A percentile compares a stretch with the other conserved stretches of the same genome.
Conservation (phyloP, 53 echinoderm and acorn worm species). For the Paracentrotus lividus region DNA sequence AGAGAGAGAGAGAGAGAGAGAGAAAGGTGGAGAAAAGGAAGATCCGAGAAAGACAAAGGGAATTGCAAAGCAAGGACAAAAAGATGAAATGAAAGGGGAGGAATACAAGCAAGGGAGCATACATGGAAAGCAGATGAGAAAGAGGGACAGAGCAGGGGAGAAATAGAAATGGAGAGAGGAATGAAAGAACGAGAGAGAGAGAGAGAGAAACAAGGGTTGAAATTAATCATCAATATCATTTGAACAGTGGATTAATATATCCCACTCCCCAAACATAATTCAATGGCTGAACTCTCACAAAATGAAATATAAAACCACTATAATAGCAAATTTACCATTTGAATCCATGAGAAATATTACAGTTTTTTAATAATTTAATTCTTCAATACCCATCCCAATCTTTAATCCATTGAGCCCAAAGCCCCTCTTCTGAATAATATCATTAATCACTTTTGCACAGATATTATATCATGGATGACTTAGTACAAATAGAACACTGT, state of each 20-base stretch:
- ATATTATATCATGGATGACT: too few species aligned
- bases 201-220: neutral
- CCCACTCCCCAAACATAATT: neutral
- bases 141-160: neutral
- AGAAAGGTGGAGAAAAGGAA: neutral
- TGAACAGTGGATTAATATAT: constrained; percentile 6
- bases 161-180: neutral
- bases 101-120: neutral
- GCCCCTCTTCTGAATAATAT: too few species aligned
- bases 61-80: neutral
- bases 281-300: neutral
- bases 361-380: too few species aligned
- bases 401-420: too few species aligned
- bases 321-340: too few species aligned
- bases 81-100: neutral
- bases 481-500: too few species aligned
- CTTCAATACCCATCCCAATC: too few species aligned
- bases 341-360: too few species aligned
- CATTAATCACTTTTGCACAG: too few species aligned
- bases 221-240: constrained; percentile 42
- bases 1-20: neutral
- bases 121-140: neutral
- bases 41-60: neutral
- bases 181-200: neutral
- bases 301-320: too few species aligned